These are phyloP conservation scores for Urocynchramus pylzowi DNA, from an alignment of 2,113 vertebrate genomes.

Conservation along the genomic window DNA sequence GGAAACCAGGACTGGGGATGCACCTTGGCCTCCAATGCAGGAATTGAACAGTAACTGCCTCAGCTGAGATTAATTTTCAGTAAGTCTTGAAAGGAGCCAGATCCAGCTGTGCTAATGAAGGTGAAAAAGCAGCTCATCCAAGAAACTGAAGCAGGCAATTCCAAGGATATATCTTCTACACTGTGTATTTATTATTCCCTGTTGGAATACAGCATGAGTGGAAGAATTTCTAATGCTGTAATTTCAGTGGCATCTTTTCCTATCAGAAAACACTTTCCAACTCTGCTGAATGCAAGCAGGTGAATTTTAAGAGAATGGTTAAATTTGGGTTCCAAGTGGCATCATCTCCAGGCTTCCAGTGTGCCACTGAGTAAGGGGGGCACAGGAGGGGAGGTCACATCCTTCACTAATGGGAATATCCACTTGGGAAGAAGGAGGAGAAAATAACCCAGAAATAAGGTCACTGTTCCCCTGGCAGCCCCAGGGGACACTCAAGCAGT, in stretches of 20 bases:
- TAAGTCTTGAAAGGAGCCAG: not conserved
- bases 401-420: not conserved
- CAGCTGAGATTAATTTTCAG: not conserved
- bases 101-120: not conserved
- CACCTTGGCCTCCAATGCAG: not conserved
- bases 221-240: not conserved
- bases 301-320: not conserved
- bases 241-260: not conserved
- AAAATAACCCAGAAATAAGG: slow-evolving; percentile 49
- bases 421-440: slow-evolving; percentile 8
- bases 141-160: not conserved
- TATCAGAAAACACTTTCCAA: not conserved
- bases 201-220: not conserved
- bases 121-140: not conserved
- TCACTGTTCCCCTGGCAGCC: not conserved
- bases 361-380: not conserved
- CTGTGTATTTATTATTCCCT: not conserved
- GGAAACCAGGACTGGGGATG: not conserved
- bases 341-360: not conserved
- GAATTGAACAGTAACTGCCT: not conserved
- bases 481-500: not conserved
- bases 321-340: not conserved
- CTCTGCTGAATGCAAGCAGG: not conserved
- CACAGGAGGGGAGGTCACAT: not conserved
- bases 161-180: not conserved